phyloP scores from a whole-genome alignment of 2,797 vertebrate species.

The Pipistrellus pygmaeus region DNA sequence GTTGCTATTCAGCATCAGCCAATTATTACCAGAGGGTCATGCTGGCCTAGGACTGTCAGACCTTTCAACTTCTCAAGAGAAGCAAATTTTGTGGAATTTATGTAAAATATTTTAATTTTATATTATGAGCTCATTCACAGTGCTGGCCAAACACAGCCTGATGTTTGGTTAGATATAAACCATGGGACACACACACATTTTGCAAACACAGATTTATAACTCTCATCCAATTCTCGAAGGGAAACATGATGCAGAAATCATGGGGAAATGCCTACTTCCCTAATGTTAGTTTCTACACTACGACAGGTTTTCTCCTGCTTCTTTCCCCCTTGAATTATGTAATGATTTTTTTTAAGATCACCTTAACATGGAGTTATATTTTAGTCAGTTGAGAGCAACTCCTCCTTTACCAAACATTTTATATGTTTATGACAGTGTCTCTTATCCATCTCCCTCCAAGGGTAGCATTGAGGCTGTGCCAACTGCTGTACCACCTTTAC shows the following conservation, averaged over 20 bases:
- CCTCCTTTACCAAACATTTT: not conserved
- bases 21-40: too few relatives aligned
- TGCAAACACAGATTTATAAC: not conserved
- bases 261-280: not conserved
- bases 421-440: not conserved
- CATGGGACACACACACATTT: not conserved
- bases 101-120: not conserved
- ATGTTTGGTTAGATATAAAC: not conserved
- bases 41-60: not conserved
- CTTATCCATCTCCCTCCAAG: not conserved
- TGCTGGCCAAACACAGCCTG: not conserved
- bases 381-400: not conserved
- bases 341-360: not conserved
- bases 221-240: not conserved
- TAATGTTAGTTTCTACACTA: not conserved
- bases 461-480: constrained; percentile 48
- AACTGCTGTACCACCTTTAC: constrained; percentile 76
- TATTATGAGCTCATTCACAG: not conserved
- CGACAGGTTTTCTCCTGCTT: not conserved
- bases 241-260: not conserved
- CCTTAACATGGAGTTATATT: not conserved
- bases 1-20: not conserved
- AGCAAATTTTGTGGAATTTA: not conserved
- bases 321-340: not conserved
- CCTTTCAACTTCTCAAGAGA: not conserved